Evolutionary conservation across 2,888 invertebrate species (phyloP).

Genomic region (Lymantria monacha): DNA sequence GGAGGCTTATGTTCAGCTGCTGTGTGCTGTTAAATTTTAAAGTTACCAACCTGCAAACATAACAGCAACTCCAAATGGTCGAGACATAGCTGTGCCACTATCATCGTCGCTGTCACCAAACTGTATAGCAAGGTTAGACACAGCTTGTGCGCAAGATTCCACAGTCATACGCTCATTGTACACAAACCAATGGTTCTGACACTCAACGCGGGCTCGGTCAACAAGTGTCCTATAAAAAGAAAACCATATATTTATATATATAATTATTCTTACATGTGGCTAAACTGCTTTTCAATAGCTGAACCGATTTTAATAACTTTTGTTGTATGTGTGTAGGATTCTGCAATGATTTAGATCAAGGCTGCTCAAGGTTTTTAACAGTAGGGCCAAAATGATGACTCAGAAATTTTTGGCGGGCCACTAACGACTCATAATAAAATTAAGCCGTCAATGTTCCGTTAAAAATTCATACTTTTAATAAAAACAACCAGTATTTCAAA

Average conservation of each 20-base stretch:
- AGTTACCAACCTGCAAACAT: slow-evolving; percentile 90
- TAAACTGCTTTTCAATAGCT: not conserved
- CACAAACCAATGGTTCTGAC: slow-evolving; percentile 99
- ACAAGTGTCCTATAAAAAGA: slow-evolving; percentile 86
- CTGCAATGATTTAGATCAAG: too few relatives aligned
- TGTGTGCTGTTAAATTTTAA: too few relatives aligned
- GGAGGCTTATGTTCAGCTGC: too few relatives aligned
- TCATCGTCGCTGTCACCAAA: slow-evolving; percentile 99
- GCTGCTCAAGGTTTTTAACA: too few relatives aligned
- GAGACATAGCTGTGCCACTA: slow-evolving; percentile 96
- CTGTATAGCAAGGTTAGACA: slow-evolving; percentile 99
- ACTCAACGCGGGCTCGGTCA: slow-evolving; percentile 97
- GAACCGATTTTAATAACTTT: too few relatives aligned
- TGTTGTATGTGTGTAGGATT: too few relatives aligned
- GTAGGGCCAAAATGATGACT: too few relatives aligned
- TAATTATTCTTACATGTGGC: not conserved
- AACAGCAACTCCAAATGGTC: slow-evolving; percentile 99
- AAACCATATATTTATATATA: not conserved
- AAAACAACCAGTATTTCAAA: too few relatives aligned
- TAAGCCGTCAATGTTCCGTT: too few relatives aligned
- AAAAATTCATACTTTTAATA: too few relatives aligned
- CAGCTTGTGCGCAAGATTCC: slow-evolving; percentile 98
- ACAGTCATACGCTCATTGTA: slow-evolving; percentile 98
- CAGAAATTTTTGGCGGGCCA: too few relatives aligned
- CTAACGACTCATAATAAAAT: too few relatives aligned